Evolutionary conservation across 2,888 invertebrate species (phyloP), one percentile per base, ranked within the genome.

Genomic region (Drosophila mercatorum): DNA sequence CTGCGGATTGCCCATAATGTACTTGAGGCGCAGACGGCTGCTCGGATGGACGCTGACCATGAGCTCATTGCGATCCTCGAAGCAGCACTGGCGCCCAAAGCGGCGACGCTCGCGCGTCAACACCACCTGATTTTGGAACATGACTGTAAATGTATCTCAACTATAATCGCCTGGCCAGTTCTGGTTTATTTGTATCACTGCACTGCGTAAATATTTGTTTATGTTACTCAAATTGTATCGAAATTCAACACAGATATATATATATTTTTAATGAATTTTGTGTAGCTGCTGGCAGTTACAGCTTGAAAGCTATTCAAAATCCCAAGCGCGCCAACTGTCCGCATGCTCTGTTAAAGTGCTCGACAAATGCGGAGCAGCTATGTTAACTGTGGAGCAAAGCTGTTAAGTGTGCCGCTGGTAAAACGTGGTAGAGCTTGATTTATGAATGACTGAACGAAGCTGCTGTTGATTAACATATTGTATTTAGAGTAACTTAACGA

Each of bases 71-170:
- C 94, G 94, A 89, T 96, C 95, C 72, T 94, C 94, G 91, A 97
- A 96, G 51, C 95, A 90, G 68, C 95, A 95, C 91, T 96, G 96
- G 78, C 94, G 94, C 0, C 97, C 97, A 88, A 96, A 97, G 75
- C 95, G 94, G 67, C 94, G 94, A 41, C 97, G 94, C 74, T 95
- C 95, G 88, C 90, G 90, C 0, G 90, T 83, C 52, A 90, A 84
- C 10, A 88, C 77, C 56, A 84, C 91, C 52, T 88, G 88, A 78
- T 91, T 92, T 22, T 71, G 72, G 57, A 68, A 74, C 84, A 84
- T 85, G 22, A 3, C 12, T 43, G 8, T 28, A 44, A 5, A 7
- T 31, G 10, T 17, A 26, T 36, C 7, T 28, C 8, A 38, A 28
- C 40, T 22, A 22, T 26, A 44, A 51, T 31, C 26, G 12, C 14